phyloP scores from a whole-genome alignment of 1,140 invertebrate species.

The Radopholus similis region DNA sequence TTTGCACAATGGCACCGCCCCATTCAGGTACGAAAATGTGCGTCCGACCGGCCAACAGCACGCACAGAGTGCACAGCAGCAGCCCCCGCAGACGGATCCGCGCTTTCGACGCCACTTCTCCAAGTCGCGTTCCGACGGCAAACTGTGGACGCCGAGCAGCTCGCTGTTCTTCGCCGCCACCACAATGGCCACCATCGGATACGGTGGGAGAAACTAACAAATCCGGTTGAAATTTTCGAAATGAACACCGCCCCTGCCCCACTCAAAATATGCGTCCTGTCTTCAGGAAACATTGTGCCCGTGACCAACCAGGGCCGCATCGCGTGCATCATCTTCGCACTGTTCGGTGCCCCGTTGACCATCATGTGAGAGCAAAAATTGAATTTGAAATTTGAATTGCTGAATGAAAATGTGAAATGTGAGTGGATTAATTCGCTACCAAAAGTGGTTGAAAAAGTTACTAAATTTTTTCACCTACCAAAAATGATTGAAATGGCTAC shows the following conservation, averaged over 20 bases:
- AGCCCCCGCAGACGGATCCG: slow-evolving; percentile 29
- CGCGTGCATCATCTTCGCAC: slow-evolving; percentile 64
- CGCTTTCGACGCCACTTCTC: slow-evolving; percentile 44
- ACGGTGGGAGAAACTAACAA: slow-evolving; percentile 12
- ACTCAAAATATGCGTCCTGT: slow-evolving; percentile 66
- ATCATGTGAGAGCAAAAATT: too few relatives aligned
- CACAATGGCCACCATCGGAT: slow-evolving; percentile 60
- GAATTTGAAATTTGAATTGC: too few relatives aligned
- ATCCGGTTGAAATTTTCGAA: slow-evolving; percentile 1
- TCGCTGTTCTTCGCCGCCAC: slow-evolving; percentile 58
- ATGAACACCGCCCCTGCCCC: neutral
- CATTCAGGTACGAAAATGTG: slow-evolving; percentile 49
- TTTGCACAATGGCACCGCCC: too few relatives aligned
- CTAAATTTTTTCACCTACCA: too few relatives aligned
- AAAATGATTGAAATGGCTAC: too few relatives aligned
- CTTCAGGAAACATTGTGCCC: slow-evolving; percentile 71
- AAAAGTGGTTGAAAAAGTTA: too few relatives aligned
- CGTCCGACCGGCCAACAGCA: slow-evolving; percentile 16
- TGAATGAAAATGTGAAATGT: too few relatives aligned
- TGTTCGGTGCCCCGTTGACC: slow-evolving; percentile 63
- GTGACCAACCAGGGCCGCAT: slow-evolving; percentile 63
- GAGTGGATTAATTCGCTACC: too few relatives aligned
- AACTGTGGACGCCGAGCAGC: slow-evolving; percentile 56
- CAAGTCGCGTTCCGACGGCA: slow-evolving; percentile 55
- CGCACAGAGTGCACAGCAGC: slow-evolving; percentile 11